These are phyloP conservation scores for Dynastes maya DNA, from an alignment of 2,888 invertebrate genomes.

Conservation along the genomic window DNA sequence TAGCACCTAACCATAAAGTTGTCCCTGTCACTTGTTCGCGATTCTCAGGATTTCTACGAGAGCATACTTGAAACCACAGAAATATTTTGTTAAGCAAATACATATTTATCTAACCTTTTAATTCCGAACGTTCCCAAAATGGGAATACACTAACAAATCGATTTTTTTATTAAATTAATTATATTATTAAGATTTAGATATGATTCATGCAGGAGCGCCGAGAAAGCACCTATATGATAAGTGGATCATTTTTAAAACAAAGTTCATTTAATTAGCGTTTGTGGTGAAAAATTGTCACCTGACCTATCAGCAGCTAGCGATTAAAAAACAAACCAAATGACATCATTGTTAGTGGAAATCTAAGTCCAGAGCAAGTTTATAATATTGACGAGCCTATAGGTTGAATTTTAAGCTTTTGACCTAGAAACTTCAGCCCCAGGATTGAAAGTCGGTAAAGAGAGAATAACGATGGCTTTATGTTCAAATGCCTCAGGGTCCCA, in stretches of 20 bases:
- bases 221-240: conserved; percentile 1
- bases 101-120: no score
- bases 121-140: no score
- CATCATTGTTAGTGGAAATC: neutral
- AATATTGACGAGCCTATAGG: conserved; percentile 15
- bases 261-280: conserved; percentile 28
- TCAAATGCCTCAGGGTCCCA: conserved; percentile 56
- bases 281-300: conserved; percentile 16
- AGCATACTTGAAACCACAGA: no score
- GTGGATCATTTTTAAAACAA: conserved; percentile 10
- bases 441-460: conserved; percentile 56
- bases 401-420: conserved; percentile 34
- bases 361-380: conserved; percentile 7
- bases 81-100: no score
- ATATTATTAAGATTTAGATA: neutral
- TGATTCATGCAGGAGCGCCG: conserved; percentile 17
- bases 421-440: conserved; percentile 53
- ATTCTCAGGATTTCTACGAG: no score
- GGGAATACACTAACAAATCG: no score
- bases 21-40: no score
- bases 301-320: neutral
- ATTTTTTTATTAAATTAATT: no score
- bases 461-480: conserved; percentile 56
- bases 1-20: no score
- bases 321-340: neutral